Evolutionary conservation across 2,797 vertebrate genomes (phyloP), one percentile per base, ranked within the genome.

Genomic region (Vespertilio murinus): DNA sequence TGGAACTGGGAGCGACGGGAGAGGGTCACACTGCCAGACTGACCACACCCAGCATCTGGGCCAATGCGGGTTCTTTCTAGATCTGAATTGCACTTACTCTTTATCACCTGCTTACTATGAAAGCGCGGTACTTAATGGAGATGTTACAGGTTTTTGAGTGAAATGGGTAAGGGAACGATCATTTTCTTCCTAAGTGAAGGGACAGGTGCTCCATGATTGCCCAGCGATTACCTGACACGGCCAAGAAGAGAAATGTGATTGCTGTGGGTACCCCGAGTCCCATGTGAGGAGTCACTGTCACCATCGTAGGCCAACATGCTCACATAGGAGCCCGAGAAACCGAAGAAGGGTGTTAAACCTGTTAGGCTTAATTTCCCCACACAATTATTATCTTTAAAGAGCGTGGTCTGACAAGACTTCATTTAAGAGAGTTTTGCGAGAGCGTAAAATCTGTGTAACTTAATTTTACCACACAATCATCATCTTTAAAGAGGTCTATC

Each of bases 391-490:
- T 20, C 81, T 70, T 42, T 89, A 93, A 96, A 35, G 90, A 88
- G 87, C 35, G 80, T 89, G 42, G 71, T 96, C 94, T 47, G n/a
- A 67, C 42, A 33, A 67, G 80, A 42, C 54, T 80, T 30, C 56
- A 61, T 42, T 79, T 30, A 40, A n/a, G 38, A 61, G 35, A 47
- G 40, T 89, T 93, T 96, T 94, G 40, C 70, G 89, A 88, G 88
- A 93, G n/a, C 77, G 38, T 93, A 90, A 92, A 96, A 88, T 71
- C 69, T 93, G 59, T 71, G 93, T 90, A 78, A 94, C 78, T 96
- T 90, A 92, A 95, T 96, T 96, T 93, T 85, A 90, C 74, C 59
- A 86, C 67, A 93, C 71, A 96, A 92, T 91, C 95, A 92, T 91
- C 93, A 64, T 59, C 91, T 73, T 83, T 94, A 96, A 94, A 30